These are phyloP conservation scores for Drepanosiphum platanoidis DNA, from an alignment of 2,888 invertebrate species.

Conservation along the genomic window DNA sequence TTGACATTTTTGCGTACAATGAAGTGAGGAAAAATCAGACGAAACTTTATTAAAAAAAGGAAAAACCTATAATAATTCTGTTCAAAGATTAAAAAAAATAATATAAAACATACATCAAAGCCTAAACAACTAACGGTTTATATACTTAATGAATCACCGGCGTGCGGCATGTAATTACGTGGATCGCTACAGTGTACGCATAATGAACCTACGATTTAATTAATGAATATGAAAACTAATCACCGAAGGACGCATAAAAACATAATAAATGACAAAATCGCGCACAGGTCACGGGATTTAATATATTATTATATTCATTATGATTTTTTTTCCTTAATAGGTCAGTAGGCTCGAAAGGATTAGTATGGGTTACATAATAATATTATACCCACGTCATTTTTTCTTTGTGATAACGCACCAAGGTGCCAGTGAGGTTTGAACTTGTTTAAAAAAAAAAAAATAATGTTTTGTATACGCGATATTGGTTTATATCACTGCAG, in stretches of 20 bases:
- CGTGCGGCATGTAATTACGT: too few relatives aligned
- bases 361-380: not conserved
- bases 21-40: not conserved
- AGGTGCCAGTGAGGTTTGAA: not conserved
- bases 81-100: not conserved
- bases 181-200: too few relatives aligned
- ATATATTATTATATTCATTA: too few relatives aligned
- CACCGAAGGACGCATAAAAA: not conserved
- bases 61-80: not conserved
- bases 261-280: not conserved
- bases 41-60: not conserved
- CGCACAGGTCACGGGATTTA: not conserved
- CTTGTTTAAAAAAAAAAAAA: not conserved
- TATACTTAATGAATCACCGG: not conserved
- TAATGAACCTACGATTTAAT: not conserved
- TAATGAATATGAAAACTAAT: conserved; percentile 3
- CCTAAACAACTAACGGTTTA: not conserved
- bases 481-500: not conserved
- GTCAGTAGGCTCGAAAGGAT: not conserved
- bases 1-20: not conserved
- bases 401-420: not conserved
- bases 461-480: not conserved
- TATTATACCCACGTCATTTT: not conserved
- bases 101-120: too few relatives aligned
- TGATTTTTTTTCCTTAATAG: not conserved